A percentile compares a stretch with the other conserved stretches of the same genome.
Evolutionary conservation across 2,113 vertebrate genomes (phyloP).

Genomic region (Sprattus sprattus): DNA sequence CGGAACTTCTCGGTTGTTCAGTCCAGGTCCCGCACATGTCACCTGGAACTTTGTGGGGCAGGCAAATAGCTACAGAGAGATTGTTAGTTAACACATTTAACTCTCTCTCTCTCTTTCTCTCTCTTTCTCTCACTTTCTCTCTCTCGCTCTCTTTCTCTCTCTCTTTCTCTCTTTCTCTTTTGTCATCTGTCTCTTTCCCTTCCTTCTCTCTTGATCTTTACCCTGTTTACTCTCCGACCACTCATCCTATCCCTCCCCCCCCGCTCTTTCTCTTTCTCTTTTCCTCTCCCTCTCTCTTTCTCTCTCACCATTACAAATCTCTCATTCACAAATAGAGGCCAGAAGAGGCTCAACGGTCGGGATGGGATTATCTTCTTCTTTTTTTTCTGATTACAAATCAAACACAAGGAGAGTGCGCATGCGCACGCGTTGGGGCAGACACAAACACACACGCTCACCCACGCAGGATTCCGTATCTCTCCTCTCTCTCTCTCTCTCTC

Average conservation of each 20-base stretch:
- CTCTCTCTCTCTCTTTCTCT: slow-evolving; percentile 38
- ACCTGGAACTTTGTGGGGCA: background rate
- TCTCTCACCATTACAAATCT: slow-evolving; percentile 57
- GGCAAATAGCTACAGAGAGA: background rate
- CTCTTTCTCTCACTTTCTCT: slow-evolving; percentile 23
- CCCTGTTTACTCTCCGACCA: background rate
- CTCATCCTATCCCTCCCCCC: background rate
- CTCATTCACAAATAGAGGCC: slow-evolving; percentile 73
- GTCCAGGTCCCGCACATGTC: background rate
- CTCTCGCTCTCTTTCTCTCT: slow-evolving; percentile 29
- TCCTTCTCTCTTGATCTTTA: slow-evolving; percentile 24
- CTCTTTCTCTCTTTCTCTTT: slow-evolving; percentile 23
- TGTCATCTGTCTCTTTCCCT: background rate
- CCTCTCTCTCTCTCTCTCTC: slow-evolving; percentile 24
- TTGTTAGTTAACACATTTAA: background rate
- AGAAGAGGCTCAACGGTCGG: slow-evolving; percentile 71
- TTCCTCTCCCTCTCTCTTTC: background rate
- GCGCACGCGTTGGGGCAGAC: slow-evolving; percentile 34
- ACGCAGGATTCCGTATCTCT: background rate
- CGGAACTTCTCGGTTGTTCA: background rate
- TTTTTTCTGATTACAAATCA: slow-evolving; percentile 71
- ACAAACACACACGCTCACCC: slow-evolving; percentile 38
- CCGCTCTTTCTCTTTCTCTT: background rate
- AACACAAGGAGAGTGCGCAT: slow-evolving; percentile 55
- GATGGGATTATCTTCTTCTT: slow-evolving; percentile 68